Percentiles rank a stretch among this genome's conserved stretches.
These are phyloP conservation scores for Hexactinellida sp. DNA, from an alignment of 37 sponge, comb jelly and placozoan species.

Conservation along the genomic window DNA sequence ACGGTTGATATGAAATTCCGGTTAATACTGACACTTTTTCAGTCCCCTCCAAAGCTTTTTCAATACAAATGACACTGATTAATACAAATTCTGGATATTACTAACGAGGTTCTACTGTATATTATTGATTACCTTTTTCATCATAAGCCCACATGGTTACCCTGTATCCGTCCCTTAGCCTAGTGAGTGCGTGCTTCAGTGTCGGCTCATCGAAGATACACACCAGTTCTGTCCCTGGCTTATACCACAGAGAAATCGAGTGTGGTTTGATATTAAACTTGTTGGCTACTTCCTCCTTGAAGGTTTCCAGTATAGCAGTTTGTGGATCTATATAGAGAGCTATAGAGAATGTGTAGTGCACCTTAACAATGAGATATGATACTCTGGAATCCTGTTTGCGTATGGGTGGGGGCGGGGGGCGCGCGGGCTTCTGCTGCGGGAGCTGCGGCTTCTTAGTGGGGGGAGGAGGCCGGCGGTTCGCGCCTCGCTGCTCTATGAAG, in stretches of 20 bases:
- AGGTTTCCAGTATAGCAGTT: background rate
- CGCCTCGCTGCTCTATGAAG: background rate
- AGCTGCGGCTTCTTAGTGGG: background rate
- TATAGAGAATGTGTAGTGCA: conserved; percentile 62
- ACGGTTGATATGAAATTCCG: too few relatives aligned
- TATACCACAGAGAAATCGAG: conserved; percentile 50
- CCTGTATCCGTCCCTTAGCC: conserved; percentile 35
- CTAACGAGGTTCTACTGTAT: too few relatives aligned
- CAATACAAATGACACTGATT: too few relatives aligned
- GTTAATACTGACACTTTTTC: too few relatives aligned
- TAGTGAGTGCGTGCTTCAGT: conserved; percentile 23
- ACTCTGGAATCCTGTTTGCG: background rate
- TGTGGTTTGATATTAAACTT: conserved; percentile 37
- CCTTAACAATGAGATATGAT: conserved; percentile 53
- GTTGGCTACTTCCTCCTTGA: conserved; percentile 32
- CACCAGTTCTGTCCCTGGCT: conserved; percentile 25
- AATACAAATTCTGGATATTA: too few relatives aligned
- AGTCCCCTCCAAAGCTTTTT: too few relatives aligned
- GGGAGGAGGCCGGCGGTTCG: background rate
- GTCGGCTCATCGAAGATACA: conserved; percentile 22
- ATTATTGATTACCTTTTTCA: conserved; percentile 27
- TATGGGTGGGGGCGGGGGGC: background rate
- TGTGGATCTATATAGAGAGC: conserved; percentile 39
- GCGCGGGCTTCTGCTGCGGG: background rate
- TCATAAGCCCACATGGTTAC: conserved; percentile 76